Percentiles rank a stretch among this genome's conserved stretches.
Conservation (phyloP, 1,140 invertebrate species). For the Papilio machaon region DNA sequence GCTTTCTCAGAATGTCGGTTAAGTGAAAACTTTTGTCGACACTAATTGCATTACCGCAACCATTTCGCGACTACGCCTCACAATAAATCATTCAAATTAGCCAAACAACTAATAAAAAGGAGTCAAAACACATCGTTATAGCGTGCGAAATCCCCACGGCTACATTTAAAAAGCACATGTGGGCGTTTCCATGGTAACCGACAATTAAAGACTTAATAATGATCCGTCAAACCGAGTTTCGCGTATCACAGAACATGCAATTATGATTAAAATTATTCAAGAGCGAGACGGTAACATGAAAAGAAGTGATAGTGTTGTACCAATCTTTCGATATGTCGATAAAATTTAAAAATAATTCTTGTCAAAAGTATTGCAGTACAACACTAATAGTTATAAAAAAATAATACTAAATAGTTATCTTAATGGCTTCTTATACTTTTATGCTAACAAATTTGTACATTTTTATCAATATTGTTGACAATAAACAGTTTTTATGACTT, state of each 20-base stretch:
- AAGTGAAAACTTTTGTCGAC: slow-evolving; percentile 20
- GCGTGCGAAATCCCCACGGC: slow-evolving; percentile 57
- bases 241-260: slow-evolving; percentile 74
- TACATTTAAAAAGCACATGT: slow-evolving; percentile 48
- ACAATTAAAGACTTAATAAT: slow-evolving; percentile 75
- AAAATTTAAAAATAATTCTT: background rate
- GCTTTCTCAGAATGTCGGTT: slow-evolving; percentile 10
- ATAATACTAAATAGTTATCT: background rate
- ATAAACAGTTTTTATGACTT: background rate
- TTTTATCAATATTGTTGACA: background rate
- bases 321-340: background rate
- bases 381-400: too few relatives aligned
- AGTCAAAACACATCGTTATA: slow-evolving; percentile 63
- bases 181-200: slow-evolving; percentile 70
- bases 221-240: slow-evolving; percentile 65
- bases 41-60: slow-evolving; percentile 23
- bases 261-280: slow-evolving; percentile 62
- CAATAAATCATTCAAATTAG: slow-evolving; percentile 36
- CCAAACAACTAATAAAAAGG: slow-evolving; percentile 47
- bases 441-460: background rate
- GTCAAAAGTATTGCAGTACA: too few relatives aligned
- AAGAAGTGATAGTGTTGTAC: slow-evolving; percentile 45
- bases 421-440: background rate
- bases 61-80: slow-evolving; percentile 25
- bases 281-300: slow-evolving; percentile 45